A percentile compares a stretch with the other conserved stretches of the same genome.
These are phyloP conservation scores for Gymnarchus niloticus DNA, from an alignment of 2,113 vertebrate species.

Conservation along the genomic window DNA sequence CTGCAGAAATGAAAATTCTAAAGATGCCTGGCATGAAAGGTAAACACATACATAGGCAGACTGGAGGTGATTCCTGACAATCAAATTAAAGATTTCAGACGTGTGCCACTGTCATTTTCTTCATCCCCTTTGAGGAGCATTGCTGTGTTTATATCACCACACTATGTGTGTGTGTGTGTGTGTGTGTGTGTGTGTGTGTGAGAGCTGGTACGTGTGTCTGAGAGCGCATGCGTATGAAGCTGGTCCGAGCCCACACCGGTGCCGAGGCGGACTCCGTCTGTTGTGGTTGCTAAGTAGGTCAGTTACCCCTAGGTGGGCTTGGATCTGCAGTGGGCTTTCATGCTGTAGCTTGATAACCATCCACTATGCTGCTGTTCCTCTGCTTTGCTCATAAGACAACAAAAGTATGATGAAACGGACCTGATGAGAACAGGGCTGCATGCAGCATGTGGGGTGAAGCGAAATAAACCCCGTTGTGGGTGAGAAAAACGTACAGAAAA, in stretches of 20 bases:
- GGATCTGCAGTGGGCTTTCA: background rate
- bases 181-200: background rate
- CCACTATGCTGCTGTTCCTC: background rate
- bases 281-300: background rate
- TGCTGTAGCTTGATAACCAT: background rate
- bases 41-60: background rate
- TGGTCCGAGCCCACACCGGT: background rate
- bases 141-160: too few species aligned
- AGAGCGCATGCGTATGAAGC: background rate
- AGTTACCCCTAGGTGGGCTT: slow-evolving; percentile 4
- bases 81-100: background rate
- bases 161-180: background rate
- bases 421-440: background rate
- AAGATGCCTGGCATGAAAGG: background rate
- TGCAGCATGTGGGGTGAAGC: background rate
- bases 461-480: background rate
- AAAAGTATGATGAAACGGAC: background rate
- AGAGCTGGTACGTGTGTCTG: background rate
- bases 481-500: background rate
- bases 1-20: background rate
- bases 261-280: background rate
- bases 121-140: background rate
- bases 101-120: background rate
- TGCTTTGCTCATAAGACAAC: background rate
- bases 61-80: background rate